Conservation (phyloP, 2,888 invertebrate species). For the Cylloceria caligata region DNA sequence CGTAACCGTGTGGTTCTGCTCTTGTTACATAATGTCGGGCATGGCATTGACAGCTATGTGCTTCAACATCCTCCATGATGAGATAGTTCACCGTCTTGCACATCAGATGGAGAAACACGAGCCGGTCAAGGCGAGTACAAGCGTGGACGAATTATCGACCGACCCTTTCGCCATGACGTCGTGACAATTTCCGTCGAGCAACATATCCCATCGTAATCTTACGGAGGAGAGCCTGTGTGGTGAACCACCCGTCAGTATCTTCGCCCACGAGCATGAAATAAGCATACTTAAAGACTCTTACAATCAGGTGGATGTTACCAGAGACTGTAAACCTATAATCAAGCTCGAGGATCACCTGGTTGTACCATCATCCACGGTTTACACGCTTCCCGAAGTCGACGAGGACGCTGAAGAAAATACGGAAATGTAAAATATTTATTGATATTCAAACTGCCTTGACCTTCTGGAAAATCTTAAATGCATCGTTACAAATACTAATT, state of each 20-base stretch:
- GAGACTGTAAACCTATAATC: slow-evolving; percentile 83
- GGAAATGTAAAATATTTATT: slow-evolving; percentile 78
- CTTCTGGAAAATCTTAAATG: not conserved
- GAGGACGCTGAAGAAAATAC: slow-evolving; percentile 83
- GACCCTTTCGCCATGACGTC: slow-evolving; percentile 90
- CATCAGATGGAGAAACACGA: slow-evolving; percentile 87
- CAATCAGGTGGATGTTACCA: slow-evolving; percentile 83
- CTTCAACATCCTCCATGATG: slow-evolving; percentile 95
- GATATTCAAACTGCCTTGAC: not conserved
- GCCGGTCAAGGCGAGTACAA: slow-evolving; percentile 88
- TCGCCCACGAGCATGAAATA: slow-evolving; percentile 83
- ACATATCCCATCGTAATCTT: slow-evolving; percentile 81
- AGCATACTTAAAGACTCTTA: slow-evolving; percentile 83
- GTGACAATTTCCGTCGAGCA: slow-evolving; percentile 89
- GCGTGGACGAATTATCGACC: slow-evolving; percentile 88
- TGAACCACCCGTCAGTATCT: slow-evolving; percentile 80
- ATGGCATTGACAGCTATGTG: slow-evolving; percentile 96
- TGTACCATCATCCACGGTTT: slow-evolving; percentile 79
- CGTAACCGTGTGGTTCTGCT: slow-evolving; percentile 94
- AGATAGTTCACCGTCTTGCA: slow-evolving; percentile 93
- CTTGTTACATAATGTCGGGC: slow-evolving; percentile 93
- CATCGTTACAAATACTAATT: not conserved
- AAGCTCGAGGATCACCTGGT: slow-evolving; percentile 82
- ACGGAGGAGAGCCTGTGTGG: slow-evolving; percentile 82
- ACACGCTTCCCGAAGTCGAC: slow-evolving; percentile 83